Evolutionary conservation across 2,888 invertebrate genomes (phyloP).

Genomic region (Zelleria hepariella): DNA sequence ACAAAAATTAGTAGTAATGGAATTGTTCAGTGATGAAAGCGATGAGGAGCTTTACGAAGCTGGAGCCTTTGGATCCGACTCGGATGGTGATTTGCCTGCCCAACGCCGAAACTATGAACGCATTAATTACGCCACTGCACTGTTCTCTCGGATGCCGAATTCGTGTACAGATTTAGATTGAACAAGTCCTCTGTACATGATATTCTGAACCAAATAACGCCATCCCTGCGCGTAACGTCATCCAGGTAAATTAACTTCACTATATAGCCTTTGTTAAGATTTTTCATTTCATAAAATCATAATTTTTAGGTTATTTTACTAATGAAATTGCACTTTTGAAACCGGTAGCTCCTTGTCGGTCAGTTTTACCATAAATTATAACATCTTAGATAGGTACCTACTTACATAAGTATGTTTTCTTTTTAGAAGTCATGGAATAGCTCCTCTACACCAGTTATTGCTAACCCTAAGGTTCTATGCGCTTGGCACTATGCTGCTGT

Average conservation of each 20-base stretch:
- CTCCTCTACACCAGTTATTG: slow-evolving; percentile 19
- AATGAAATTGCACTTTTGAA: not conserved
- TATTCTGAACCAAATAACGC: not conserved
- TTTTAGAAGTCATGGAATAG: slow-evolving; percentile 18
- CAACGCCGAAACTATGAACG: slow-evolving; percentile 1
- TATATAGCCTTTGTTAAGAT: slow-evolving; percentile 1
- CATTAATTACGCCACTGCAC: not conserved
- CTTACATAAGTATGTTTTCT: not conserved
- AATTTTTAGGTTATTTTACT: too few species aligned
- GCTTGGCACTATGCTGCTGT: slow-evolving; percentile 19
- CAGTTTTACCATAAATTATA: not conserved
- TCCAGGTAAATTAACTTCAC: slow-evolving; percentile 1
- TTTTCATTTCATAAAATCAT: too few species aligned
- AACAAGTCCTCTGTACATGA: slow-evolving; percentile 1
- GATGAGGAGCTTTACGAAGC: slow-evolving; percentile 1
- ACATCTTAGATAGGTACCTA: not conserved
- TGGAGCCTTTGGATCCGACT: slow-evolving; percentile 1
- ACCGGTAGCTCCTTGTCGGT: not conserved
- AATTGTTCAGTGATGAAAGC: slow-evolving; percentile 2
- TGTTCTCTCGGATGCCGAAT: not conserved
- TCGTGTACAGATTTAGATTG: slow-evolving; percentile 1
- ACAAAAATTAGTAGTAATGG: not conserved
- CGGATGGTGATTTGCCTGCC: not conserved
- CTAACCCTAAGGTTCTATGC: slow-evolving; percentile 21
- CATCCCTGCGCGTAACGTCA: not conserved